Evolutionary conservation across 2,113 vertebrate genomes (phyloP), one percentile per base, ranked within the genome.

Genomic region (Daubentonia madagascariensis): DNA sequence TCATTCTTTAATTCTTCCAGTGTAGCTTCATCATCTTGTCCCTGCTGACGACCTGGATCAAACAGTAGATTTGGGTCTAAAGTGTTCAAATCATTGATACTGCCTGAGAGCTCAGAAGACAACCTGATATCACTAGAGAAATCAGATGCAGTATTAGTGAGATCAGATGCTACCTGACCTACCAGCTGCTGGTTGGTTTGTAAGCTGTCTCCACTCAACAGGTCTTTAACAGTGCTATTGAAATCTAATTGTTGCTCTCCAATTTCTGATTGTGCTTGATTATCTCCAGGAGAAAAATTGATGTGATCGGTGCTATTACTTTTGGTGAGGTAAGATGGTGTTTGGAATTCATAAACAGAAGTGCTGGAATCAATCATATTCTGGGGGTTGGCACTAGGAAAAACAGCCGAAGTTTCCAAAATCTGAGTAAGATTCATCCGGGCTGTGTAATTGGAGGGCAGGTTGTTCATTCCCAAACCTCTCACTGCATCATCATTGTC

Each of bases 361-460:
- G 99, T 98, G 98, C 99, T 99, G 97, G 99, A 98, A 87, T 99
- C 99, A 83, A 99, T 99, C 99, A 99, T 98, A 97, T 96, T 99
- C 98, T 99, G 99, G 23, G 99, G 98, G 98, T 98, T 99, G 98
- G 99, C 99, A 98, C 98, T 98, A 97, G 99, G 98, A 95, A 99
- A 99, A 98, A 98, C 94, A 0, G 99, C 59, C 76, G 99, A 99
- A 28, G 99, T 99, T 99, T 99, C 99, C 37, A 99, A 98, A 98
- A 99, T 99, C 98, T 99, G 99, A 68, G 99, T 99, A 98, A 99
- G 99, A 99, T 99, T 99, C 99, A 99, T 99, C 95, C 99, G 99
- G 95, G 99, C 99, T 30, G 99, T 99, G 97, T 99, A 99, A 98
- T 99, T 99, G 80, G 99, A 99, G 88, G 99, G 99, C 98, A 99